A percentile compares a stretch with the other conserved stretches of the same genome.
phyloP scores from a whole-genome alignment of 2,888 invertebrate genomes.

The Lordiphosa andalusiaca region DNA sequence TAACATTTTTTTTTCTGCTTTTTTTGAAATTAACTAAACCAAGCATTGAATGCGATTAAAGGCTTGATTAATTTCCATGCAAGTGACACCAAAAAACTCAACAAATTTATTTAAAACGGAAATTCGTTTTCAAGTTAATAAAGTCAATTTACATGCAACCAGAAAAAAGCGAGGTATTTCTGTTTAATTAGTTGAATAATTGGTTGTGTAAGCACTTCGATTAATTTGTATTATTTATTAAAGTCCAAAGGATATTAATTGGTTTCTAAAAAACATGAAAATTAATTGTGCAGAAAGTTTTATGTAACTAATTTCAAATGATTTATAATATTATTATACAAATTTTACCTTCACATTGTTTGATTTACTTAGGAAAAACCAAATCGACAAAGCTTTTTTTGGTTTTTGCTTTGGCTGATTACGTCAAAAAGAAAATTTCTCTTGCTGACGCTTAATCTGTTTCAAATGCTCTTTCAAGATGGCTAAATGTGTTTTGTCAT shows the following conservation, averaged over 20 bases:
- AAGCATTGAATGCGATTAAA: constrained; percentile 59
- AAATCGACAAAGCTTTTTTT: constrained; percentile 40
- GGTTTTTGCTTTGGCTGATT: constrained; percentile 17
- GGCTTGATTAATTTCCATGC: constrained; percentile 53
- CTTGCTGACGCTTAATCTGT: constrained; percentile 18
- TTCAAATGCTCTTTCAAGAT: constrained; percentile 13
- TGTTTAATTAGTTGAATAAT: constrained; percentile 33
- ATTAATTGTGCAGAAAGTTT: constrained; percentile 1
- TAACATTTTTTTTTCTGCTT: constrained; percentile 9
- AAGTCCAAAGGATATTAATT: constrained; percentile 1
- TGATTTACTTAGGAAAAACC: background rate
- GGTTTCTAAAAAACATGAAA: constrained; percentile 2
- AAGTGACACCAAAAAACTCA: constrained; percentile 23
- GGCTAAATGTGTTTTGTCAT: background rate
- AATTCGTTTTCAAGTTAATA: constrained; percentile 11
- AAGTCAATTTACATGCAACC: constrained; percentile 7
- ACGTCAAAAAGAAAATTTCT: constrained; percentile 30
- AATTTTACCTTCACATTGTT: constrained; percentile 4
- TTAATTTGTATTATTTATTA: constrained; percentile 12
- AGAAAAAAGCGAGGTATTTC: background rate
- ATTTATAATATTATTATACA: background rate
- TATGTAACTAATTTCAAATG: constrained; percentile 1
- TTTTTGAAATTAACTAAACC: constrained; percentile 27
- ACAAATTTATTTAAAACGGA: constrained; percentile 25
- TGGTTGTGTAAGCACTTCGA: constrained; percentile 30